Percentiles rank a stretch among this genome's conserved stretches.
Evolutionary conservation across 2,113 vertebrate genomes (phyloP).

Genomic region (Kryptolebias marmoratus): DNA sequence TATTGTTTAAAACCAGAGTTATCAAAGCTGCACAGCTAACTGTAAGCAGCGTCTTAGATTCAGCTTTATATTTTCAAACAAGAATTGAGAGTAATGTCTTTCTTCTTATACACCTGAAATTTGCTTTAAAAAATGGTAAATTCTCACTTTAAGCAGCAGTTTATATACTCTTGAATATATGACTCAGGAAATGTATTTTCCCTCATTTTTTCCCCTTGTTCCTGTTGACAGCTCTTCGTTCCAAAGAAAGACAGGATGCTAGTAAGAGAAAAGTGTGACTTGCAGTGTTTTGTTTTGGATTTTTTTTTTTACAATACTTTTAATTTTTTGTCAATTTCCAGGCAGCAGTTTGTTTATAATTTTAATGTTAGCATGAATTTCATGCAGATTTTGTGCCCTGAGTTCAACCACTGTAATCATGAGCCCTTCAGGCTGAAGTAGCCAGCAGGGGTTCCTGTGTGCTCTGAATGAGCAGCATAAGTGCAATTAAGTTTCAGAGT

Average conservation of each 20-base stretch:
- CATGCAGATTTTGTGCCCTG: not conserved
- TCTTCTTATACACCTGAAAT: not conserved
- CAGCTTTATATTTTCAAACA: not conserved
- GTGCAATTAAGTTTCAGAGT: slow-evolving; percentile 22
- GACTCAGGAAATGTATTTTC: slow-evolving; percentile 8
- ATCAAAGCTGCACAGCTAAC: too few species aligned
- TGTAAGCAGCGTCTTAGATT: not conserved
- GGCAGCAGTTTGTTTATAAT: slow-evolving; percentile 26
- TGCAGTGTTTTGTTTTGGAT: slow-evolving; percentile 56
- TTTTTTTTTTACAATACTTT: not conserved
- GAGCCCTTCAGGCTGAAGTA: slow-evolving; percentile 21
- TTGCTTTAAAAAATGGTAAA: not conserved
- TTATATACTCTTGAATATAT: not conserved
- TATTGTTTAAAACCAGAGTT: too few species aligned
- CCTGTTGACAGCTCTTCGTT: slow-evolving; percentile 88
- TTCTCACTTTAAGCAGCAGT: not conserved
- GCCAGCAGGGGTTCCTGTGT: slow-evolving; percentile 24
- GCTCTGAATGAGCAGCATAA: not conserved
- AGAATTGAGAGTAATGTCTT: not conserved
- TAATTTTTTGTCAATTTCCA: slow-evolving; percentile 1
- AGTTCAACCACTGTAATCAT: slow-evolving; percentile 14
- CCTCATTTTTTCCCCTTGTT: slow-evolving; percentile 20
- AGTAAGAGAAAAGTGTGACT: slow-evolving; percentile 85
- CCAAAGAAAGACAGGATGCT: slow-evolving; percentile 92
- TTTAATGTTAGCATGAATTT: slow-evolving; percentile 9